Evolutionary conservation across 2,888 invertebrate genomes (phyloP), one percentile per base, ranked within the genome.

Genomic region (Nudaria mundana): DNA sequence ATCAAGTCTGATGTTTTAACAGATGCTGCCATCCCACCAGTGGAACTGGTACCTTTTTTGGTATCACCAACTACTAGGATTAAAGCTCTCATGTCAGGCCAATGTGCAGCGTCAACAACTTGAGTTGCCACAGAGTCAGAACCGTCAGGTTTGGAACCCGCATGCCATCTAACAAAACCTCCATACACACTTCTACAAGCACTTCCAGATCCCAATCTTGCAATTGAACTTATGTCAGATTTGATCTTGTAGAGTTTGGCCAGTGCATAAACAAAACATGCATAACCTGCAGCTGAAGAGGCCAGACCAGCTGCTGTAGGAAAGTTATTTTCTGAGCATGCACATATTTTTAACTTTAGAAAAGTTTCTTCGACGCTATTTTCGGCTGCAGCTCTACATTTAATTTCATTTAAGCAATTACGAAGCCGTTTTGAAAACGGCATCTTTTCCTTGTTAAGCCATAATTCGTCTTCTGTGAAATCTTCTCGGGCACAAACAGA

Each of bases 301-400:
- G 99, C 99, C 31, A 99, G 89, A 0, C 99, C 99, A 38, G 99
- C 98, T 3, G 98, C 98, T 3, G 99, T 99, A 7, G 99, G 99
- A 71, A 99, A 99, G 87, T 99, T 99, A 78, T 99, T 99, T 69
- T 93, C 93, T 0, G 97, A 97, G 71, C 94, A 95, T 60, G 97
- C 93, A 56, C 93, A 94, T 23, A 97, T 71, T 66, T 95, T 94
- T 93, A 94, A 95, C 10, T 90, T 77, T 6, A 92, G 69, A 44
- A 90, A 83, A 43, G 86, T 77, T 40, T 76, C 70, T 23, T 79
- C 60, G 1, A 86, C 84, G 44, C 67, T 76, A 30, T 69, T 69
- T 59, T 86, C 81, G 14, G 60, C 53, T 1, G 66, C 57, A n/a
- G 90, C 89, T 59, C 86, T 68, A 6, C 55, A 45, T 63, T 84